Percentiles rank a stretch among this genome's conserved stretches.
Conservation (phyloP, 2,797 vertebrate genomes). For the Mormyrops boulengeri region DNA sequence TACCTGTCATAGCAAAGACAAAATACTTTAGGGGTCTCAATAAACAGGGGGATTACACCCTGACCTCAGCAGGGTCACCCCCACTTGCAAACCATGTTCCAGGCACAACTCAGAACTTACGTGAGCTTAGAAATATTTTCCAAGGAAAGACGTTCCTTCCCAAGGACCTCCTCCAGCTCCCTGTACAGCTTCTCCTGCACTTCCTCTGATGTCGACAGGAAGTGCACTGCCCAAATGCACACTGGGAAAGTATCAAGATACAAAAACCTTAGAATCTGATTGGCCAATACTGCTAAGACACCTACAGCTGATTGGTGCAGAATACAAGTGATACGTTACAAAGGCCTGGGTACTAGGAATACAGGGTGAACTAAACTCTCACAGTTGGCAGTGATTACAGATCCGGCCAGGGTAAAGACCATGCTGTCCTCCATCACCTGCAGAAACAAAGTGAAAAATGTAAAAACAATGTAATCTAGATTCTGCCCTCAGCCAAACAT, state of each 20-base stretch:
- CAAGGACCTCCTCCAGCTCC: constrained; percentile 76
- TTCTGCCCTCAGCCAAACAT: not conserved
- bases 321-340: not conserved
- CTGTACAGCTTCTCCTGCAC: constrained; percentile 78
- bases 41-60: not conserved
- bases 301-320: not conserved
- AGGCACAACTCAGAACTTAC: constrained; percentile 51
- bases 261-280: not conserved
- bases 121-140: constrained; percentile 85
- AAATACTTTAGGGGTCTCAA: too few relatives aligned
- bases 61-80: not conserved
- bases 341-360: not conserved
- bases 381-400: constrained; percentile 88
- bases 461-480: not conserved
- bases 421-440: constrained; percentile 92
- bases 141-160: constrained; percentile 71
- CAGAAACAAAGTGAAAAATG: constrained; percentile 11
- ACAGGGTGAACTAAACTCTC: constrained; percentile 46
- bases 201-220: constrained; percentile 80
- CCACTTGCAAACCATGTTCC: not conserved
- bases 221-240: constrained; percentile 89
- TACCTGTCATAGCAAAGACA: constrained; percentile 61
- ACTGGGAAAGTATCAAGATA: constrained; percentile 56
- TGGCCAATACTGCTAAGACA: not conserved
- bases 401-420: constrained; percentile 90